Percentiles rank a stretch among this genome's conserved stretches.
Evolutionary conservation across 2,797 vertebrate genomes (phyloP).

Genomic region (Gobio occitaniae): DNA sequence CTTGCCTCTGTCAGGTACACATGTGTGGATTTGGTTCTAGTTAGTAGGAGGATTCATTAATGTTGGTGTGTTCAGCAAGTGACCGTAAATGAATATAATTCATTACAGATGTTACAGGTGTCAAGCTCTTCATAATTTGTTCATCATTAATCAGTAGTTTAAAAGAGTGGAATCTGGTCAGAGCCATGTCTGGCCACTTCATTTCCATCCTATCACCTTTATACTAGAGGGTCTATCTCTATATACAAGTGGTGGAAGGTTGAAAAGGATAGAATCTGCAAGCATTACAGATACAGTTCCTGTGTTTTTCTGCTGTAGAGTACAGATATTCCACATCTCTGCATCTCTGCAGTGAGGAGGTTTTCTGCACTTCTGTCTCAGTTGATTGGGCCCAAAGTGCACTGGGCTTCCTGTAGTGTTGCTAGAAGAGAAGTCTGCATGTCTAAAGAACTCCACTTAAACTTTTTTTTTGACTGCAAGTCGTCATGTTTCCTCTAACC

Average conservation of each 20-base stretch:
- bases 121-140: conserved; percentile 15
- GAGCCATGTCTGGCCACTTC: neutral
- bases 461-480: conserved; percentile 11
- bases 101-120: conserved; percentile 18
- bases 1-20: conserved; percentile 62
- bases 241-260: neutral
- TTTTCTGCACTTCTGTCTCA: conserved; percentile 20
- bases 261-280: neutral
- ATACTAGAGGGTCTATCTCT: neutral
- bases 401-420: conserved; percentile 14
- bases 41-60: conserved; percentile 24
- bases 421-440: conserved; percentile 1
- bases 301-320: neutral
- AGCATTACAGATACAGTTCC: neutral
- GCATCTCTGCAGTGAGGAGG: too few species aligned
- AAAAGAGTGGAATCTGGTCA: neutral
- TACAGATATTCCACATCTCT: neutral
- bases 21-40: conserved; percentile 59
- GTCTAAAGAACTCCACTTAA: conserved; percentile 11
- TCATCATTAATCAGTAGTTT: neutral
- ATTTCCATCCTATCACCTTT: neutral
- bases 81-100: conserved; percentile 6
- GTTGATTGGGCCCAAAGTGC: conserved; percentile 19
- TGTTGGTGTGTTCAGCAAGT: conserved; percentile 3
- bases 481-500: conserved; percentile 16